Evolutionary conservation across 1,140 invertebrate genomes (phyloP), one percentile per base, ranked within the genome.

Genomic region (Lepidurus packardi): DNA sequence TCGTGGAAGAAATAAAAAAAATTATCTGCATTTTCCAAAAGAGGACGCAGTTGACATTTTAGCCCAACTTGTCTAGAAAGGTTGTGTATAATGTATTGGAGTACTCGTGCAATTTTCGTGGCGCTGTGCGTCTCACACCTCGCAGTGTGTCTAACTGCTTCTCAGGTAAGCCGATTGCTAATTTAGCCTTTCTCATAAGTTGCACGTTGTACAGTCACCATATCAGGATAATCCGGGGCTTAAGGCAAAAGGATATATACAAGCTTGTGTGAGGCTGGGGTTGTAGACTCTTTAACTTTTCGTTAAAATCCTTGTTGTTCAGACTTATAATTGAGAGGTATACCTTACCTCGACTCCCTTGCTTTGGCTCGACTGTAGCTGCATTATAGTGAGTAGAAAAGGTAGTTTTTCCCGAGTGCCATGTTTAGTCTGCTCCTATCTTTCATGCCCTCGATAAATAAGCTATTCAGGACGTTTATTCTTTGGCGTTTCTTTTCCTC

Each of bases 11-110:
- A 34, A 34, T 34, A 34, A 34, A 34, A 34, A 34, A 34, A 34
- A 34, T 4, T 25, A 25, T 34, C 34, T 34, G 34, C 34, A 34
- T 34, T 34, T 34, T 34, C 34, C 34, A 34, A 34, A 4, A 34
- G 34, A 34, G 3, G 34, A 34, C 34, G 34, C 34, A 34, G 34
- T 34, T 34, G 34, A 34, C 34, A 34, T 34, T 34, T 34, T 34
- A 34, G 34, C 34, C 34, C 1, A 65, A 65, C 53, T 13, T 65
- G 53, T n/a, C 53, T 21, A 7, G 8, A 65, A 21, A 65, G 53
- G 13, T 65, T 65, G 53, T 65, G 53, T 16, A n/a, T 65, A 65
- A 65, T 65, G 53, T 65, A 65, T 65, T 65, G 16, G 53, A 65
- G 53, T 65, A 65, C 53, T 65, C 53, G 53, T 65, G 53, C 53